Evolutionary conservation across 2,113 vertebrate species (phyloP), one percentile per base, ranked within the genome.

Genomic region (Sialia sialis): DNA sequence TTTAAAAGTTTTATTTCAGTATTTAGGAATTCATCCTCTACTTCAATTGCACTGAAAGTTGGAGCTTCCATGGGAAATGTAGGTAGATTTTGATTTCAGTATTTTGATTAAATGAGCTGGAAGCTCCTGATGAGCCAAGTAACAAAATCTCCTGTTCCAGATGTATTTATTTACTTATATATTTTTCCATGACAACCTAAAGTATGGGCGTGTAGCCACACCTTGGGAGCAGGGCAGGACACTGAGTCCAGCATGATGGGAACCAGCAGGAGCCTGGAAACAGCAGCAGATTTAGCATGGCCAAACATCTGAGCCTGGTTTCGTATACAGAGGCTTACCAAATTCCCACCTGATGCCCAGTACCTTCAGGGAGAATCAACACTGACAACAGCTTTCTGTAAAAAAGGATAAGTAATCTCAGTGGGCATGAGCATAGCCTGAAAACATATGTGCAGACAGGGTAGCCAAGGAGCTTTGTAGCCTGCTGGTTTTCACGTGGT

Each of bases 401-500:
- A 51, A 51, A 51, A 70, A 36, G 9, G 34, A 43, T 84, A 81
- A 96, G 52, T 84, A 75, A 63, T 91, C 87, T 94, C 77, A 18
- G 64, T n/a, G 67, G 89, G 80, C n/a, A 11, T 55, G 43, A 89
- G 23, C 20, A 36, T 55, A 87, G 39, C 60, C 59, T 70, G 20
- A 91, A 84, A 89, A 39, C 64, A 67, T 44, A 67, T 63, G 73
- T 46, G n/a, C 64, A 74, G 48, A 2, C 16, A 67, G 60, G 26
- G 64, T n/a, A 91, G 87, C 73, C 87, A 91, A 75, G 59, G 86
- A 91, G 34, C 52, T 94, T 74, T 84, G 89, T 51, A 81, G 60
- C 73, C 80, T 92, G 84, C 39, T 96, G 56, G 7, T 70, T 75
- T 87, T 93, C 68, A 70, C 1, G 0, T 4, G n/a, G 48, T 27